Evolutionary conservation across 2,797 vertebrate species (phyloP).

Genomic region (Acridotheres tristis): DNA sequence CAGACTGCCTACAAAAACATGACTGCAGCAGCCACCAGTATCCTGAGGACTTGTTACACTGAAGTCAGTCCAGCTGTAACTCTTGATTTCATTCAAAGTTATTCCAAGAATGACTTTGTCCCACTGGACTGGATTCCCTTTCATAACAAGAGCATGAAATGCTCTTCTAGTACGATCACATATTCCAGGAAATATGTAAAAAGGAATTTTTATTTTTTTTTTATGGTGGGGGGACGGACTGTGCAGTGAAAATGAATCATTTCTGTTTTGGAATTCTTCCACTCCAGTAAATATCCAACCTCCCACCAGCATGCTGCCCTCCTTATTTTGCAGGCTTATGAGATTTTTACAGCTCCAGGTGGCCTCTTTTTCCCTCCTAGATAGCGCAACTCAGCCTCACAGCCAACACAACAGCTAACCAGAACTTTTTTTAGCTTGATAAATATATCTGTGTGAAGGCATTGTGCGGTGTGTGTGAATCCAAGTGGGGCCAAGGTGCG

Average conservation of each 20-base stretch:
- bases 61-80: background rate
- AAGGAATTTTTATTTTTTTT: background rate
- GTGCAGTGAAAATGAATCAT: background rate
- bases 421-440: constrained; percentile 13
- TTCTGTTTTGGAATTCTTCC: constrained; percentile 1
- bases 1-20: constrained; percentile 51
- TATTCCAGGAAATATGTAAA: background rate
- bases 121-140: background rate
- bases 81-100: constrained; percentile 20
- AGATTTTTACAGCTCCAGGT: background rate
- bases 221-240: background rate
- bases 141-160: background rate
- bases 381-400: background rate
- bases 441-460: constrained; percentile 10
- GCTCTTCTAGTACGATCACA: background rate
- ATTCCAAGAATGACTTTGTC: constrained; percentile 17
- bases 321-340: background rate
- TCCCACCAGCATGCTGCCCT: background rate
- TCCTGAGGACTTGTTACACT: background rate
- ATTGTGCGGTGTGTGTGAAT: background rate
- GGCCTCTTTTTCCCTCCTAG: background rate
- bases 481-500: background rate
- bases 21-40: constrained; percentile 19
- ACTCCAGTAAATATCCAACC: background rate
- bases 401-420: background rate